A percentile compares a stretch with the other conserved stretches of the same genome.
phyloP scores from a whole-genome alignment of 2,888 invertebrate species.

The Lapara coniferarum region DNA sequence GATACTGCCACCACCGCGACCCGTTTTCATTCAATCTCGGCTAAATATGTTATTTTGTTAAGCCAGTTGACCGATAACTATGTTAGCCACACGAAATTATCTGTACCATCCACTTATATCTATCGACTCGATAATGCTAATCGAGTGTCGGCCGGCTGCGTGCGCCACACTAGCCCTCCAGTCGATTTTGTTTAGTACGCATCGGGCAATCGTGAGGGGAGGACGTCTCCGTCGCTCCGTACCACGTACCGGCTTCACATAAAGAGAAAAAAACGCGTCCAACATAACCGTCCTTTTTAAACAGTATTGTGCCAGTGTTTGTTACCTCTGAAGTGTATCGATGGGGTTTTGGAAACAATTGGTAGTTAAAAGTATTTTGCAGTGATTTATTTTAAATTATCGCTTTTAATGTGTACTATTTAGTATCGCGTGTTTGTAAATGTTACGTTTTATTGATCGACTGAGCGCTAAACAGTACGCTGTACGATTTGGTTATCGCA shows the following conservation, averaged over 20 bases:
- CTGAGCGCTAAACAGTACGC: constrained; percentile 27
- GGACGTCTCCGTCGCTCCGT: constrained; percentile 51
- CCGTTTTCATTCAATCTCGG: not conserved
- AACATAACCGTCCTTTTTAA: constrained; percentile 64
- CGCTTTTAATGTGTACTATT: constrained; percentile 32
- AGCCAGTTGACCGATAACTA: constrained; percentile 27
- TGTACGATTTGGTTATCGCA: not conserved
- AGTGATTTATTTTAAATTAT: constrained; percentile 21
- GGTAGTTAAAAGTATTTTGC: constrained; percentile 38
- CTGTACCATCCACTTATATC: constrained; percentile 42
- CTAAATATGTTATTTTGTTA: constrained; percentile 3
- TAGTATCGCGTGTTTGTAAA: constrained; percentile 56
- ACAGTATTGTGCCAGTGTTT: constrained; percentile 55
- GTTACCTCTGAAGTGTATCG: constrained; percentile 31
- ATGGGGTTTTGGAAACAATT: constrained; percentile 35
- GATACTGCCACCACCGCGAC: too few species aligned
- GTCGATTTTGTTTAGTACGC: constrained; percentile 73
- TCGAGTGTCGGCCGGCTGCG: constrained; percentile 58
- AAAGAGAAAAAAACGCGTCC: constrained; percentile 65
- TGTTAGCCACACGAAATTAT: constrained; percentile 30
- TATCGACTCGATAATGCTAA: constrained; percentile 69
- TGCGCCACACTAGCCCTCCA: constrained; percentile 70
- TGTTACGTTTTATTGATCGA: constrained; percentile 56
- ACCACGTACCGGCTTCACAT: constrained; percentile 55
- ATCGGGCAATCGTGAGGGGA: constrained; percentile 54